Conservation (phyloP, 2,113 vertebrate genomes). For the Anguilla rostrata region DNA sequence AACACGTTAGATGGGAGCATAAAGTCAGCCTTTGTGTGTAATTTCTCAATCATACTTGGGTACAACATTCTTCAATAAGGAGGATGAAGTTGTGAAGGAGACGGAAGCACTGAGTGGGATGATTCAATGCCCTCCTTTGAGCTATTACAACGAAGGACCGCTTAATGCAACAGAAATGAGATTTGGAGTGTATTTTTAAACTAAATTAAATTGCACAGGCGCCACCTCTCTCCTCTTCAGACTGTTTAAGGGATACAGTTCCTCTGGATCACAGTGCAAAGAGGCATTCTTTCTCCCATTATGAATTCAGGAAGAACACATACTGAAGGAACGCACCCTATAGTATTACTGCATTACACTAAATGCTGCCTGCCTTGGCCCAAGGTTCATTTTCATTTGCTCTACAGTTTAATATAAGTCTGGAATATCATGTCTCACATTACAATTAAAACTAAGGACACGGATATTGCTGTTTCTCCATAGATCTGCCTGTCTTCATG, state of each 20-base stretch:
- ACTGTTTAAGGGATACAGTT: slow-evolving; percentile 77
- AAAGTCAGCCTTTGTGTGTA: slow-evolving; percentile 66
- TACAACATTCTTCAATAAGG: slow-evolving; percentile 78
- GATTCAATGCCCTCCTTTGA: slow-evolving; percentile 77
- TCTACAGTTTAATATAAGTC: slow-evolving; percentile 11
- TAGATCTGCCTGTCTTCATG: not conserved
- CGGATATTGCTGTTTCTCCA: not conserved
- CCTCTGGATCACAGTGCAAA: slow-evolving; percentile 57
- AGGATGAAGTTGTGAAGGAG: slow-evolving; percentile 78
- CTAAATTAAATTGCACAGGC: slow-evolving; percentile 94
- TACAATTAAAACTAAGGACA: not conserved
- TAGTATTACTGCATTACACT: slow-evolving; percentile 51
- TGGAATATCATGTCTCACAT: slow-evolving; percentile 3
- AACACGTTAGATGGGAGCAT: slow-evolving; percentile 40
- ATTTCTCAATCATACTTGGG: slow-evolving; percentile 69
- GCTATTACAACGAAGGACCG: slow-evolving; percentile 86
- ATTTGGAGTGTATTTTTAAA: slow-evolving; percentile 98
- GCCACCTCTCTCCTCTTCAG: slow-evolving; percentile 80
- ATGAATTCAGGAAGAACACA: slow-evolving; percentile 50
- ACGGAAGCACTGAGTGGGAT: slow-evolving; percentile 68
- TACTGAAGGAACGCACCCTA: slow-evolving; percentile 43
- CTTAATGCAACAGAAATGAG: slow-evolving; percentile 96
- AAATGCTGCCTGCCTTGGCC: not conserved
- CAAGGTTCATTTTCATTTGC: not conserved
- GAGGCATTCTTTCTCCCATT: slow-evolving; percentile 66